These are phyloP conservation scores for Chionis minor DNA, from an alignment of 2,113 vertebrate species.

Conservation along the genomic window DNA sequence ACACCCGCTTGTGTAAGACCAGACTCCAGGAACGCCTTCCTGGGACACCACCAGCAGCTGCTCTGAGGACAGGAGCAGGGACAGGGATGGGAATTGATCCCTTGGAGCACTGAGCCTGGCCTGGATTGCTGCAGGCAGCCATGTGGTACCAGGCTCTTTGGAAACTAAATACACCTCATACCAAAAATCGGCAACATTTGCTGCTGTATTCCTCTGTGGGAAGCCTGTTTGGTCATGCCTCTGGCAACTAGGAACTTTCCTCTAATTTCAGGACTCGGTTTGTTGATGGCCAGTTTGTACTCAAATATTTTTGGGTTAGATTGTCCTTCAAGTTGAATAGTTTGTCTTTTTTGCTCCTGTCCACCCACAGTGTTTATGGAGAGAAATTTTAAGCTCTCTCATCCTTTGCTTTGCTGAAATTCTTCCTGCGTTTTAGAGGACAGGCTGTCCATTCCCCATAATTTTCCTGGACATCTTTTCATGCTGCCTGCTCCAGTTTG, in stretches of 20 bases:
- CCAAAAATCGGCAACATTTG: rapidly evolving
- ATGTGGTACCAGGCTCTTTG: background rate
- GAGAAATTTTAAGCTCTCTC: background rate
- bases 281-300: background rate
- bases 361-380: background rate
- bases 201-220: background rate
- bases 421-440: background rate
- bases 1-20: background rate
- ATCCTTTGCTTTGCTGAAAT: slow-evolving; percentile 1
- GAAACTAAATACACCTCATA: background rate
- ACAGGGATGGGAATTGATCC: background rate
- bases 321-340: background rate
- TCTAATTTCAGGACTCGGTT: background rate
- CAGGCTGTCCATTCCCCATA: background rate
- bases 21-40: background rate
- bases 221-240: background rate
- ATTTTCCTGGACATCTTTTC: background rate
- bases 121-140: background rate
- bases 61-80: background rate
- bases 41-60: background rate
- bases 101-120: background rate
- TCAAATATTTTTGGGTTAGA: background rate
- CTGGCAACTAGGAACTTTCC: background rate
- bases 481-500: background rate
- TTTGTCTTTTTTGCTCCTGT: background rate